Evolutionary conservation across 2,113 vertebrate genomes (phyloP).

Genomic region (Sus scrofa): T2T-Sscrofa CM000822.6:43107501-43108000

Average conservation of each 20-base stretch:
- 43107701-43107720: not conserved
- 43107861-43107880: constrained; percentile 21
- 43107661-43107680: not conserved
- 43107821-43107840: not conserved
- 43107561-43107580: not conserved
- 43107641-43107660: not conserved
- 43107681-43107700: not conserved
- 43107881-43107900: constrained; percentile 36
- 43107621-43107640: not conserved
- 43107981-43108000: constrained; percentile 48
- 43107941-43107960: not conserved
- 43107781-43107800: not conserved
- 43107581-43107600: not conserved
- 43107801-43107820: not conserved
- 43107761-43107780: not conserved
- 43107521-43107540: not conserved
- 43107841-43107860: not conserved
- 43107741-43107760: not conserved
- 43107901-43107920: constrained; percentile 32
- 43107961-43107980: constrained; percentile 47
- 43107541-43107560: not conserved
- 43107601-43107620: not conserved
- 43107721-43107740: not conserved
- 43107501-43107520: not conserved
- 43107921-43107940: not conserved